Evolutionary conservation across 2,113 vertebrate genomes (phyloP).

Genomic region (Podarcis cretensis): DNA sequence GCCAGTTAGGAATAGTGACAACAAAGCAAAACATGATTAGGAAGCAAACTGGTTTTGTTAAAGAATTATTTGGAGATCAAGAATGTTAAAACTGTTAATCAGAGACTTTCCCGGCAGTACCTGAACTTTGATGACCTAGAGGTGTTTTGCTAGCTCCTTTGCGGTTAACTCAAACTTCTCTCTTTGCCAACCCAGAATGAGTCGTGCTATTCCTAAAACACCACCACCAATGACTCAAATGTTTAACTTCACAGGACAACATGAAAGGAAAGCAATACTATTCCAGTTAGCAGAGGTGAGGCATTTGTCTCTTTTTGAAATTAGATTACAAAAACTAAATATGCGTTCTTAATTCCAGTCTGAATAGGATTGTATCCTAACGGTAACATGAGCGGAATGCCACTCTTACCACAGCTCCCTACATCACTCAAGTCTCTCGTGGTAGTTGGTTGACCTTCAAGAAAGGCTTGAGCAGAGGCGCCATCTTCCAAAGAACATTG

Average conservation of each 20-base stretch:
- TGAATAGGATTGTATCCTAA: background rate
- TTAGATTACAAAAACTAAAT: background rate
- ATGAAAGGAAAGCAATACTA: background rate
- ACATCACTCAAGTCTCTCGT: too few species aligned
- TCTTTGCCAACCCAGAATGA: background rate
- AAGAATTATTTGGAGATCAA: background rate
- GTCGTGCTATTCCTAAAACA: background rate
- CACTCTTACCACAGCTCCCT: too few species aligned
- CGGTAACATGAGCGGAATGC: too few species aligned
- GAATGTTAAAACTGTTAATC: background rate
- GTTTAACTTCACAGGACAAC: background rate
- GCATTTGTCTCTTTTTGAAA: background rate
- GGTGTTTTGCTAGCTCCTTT: background rate
- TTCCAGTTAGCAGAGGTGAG: background rate
- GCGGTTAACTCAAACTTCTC: background rate
- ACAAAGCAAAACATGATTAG: background rate
- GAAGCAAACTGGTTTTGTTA: background rate
- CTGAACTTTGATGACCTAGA: background rate
- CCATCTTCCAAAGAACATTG: too few species aligned
- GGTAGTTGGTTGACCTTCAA: too few species aligned
- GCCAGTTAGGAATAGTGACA: background rate
- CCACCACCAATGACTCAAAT: background rate
- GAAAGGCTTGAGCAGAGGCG: too few species aligned
- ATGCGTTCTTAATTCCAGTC: background rate
- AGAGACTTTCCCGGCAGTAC: background rate